Evolutionary conservation across 2,797 vertebrate species (phyloP), one percentile per base, ranked within the genome.

Genomic region (Spinus olivaceus): DNA sequence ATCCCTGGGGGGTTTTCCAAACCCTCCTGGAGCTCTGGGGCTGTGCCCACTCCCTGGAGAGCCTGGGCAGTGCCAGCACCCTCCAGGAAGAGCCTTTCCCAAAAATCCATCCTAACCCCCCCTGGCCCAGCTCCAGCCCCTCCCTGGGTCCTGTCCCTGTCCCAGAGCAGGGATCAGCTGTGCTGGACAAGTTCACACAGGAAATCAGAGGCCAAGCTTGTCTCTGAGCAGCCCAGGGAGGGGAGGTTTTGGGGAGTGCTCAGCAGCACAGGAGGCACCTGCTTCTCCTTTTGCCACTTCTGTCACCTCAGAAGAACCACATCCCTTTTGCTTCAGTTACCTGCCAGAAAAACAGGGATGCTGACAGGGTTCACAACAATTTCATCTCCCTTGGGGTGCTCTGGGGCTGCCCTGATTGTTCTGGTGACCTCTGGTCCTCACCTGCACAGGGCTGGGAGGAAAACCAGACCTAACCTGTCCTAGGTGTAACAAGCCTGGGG

Each of bases 111-210:
- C 35, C 65, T 0, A 1, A 32, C 0, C 11, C 33, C 33, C 53
- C 30, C 56, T 41, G 49, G 0, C 35, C 0, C 57, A 54, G 41
- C 64, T 54, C 24, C 56, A 54, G 73, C 56, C 5, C 0, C 0
- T 30, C 64, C 82, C 54, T 3, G 8, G 18, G 6, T 30, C 0
- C 64, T 41, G 64, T 54, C 41, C 30, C 64, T 35, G 41, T 27
- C 64, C 1, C 63, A 67, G 61, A 51, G 37, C 47, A 61, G 63
- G 46, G 54, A 17, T 53, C 64, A 61, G 21, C 0, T 3, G 3
- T 3, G 32, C 59, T 17, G 44, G 53, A 35, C 47, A 28, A 57
- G 32, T 13, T 69, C 71, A 41, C 17, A 10, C 5, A 70, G 44
- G 32, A 63, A 70, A 77, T 5, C 51, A 59, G 74, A 60, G 47